Evolutionary conservation across 2,113 vertebrate species (phyloP), one percentile per base, ranked within the genome.

Genomic region (Sinosuthora webbiana): DNA sequence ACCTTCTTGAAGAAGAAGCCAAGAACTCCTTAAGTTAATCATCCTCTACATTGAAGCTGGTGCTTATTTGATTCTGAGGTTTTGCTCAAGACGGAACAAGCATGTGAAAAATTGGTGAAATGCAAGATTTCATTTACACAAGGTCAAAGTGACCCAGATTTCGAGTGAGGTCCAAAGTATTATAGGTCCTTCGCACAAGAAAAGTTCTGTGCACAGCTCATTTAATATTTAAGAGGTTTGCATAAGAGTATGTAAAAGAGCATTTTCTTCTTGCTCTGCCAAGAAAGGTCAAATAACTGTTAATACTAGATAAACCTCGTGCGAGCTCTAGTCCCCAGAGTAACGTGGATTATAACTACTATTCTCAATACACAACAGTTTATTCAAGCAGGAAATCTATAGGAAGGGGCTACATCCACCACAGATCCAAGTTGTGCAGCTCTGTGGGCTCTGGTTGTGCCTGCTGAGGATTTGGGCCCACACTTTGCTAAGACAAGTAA

Each of bases 11-110:
- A 95, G 94, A 97, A 87, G 93, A 88, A 98, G 96, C 96, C 97
- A 98, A 98, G 94, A 97, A 97, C 97, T 98, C 97, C 98, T 97
- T 97, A 97, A 98, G 97, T 98, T 98, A 98, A 98, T 98, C 97
- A 98, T 97, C 97, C 93, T 96, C 97, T 96, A 92, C 90, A 90
- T 93, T 94, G 89, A 95, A 97, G 84, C 91, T 93, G 81, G 96
- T 97, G 71, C 89, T 95, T 98, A 95, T 97, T 98, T 97, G 87
- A 95, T 95, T 97, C 96, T 76, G 89, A 97, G 90, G 89, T 96
- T 98, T 97, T 96, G 93, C 96, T 97, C 93, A 91, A 97, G 96
- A 97, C 2, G 2, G 94, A 98, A 96, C 86, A 97, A 96, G 91
- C 93, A 95, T 95, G 94, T 94, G 95, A 97, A 97, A 97, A 93